Evolutionary conservation across 2,888 invertebrate species (phyloP), one percentile per base, ranked within the genome.

Genomic region (Chymomyza fuscimana): DNA sequence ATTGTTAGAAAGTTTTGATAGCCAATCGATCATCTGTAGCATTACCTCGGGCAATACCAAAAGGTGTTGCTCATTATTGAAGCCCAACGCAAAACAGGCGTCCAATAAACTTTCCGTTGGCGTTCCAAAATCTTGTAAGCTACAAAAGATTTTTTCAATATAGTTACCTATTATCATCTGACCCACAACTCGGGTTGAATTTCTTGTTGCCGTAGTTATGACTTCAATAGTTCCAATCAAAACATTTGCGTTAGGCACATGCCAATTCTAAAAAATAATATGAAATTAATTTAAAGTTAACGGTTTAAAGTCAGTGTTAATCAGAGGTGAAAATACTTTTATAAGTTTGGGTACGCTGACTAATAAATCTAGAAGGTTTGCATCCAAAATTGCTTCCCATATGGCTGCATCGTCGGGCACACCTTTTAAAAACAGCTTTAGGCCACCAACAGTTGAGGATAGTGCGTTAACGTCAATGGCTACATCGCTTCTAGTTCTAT

Each of bases 21-120:
- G 80, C 93, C 93, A 93, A 73, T 92, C 90, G 59, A 94, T 89
- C 69, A 94, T 81, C 80, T 93, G 91, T 36, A 92, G 81, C 54
- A 93, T 91, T n/a, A 93, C 92, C 78, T 93, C 93, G 0, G 92
- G 91, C 81, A 93, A 82, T 74, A 92, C 86, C 40, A 91, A 72
- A 36, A 84, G 29, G 9, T 82, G 80, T 16, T 70, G 74, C 54
- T 81, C 81, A 6, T 89, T 89, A 79, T 92, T 89, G 78, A 90
- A 92, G 22, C 93, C 93, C 90, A 94, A 85, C 72, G 90, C 89
- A 65, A 93, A 91, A 50, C 93, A 91, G 32, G 92, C 90, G 56
- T 92, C 90, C 6, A 94, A 79, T 10, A 94, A 79, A 19, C 90
- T 89, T 70, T 89, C 83, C 0, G 93, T 90, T 0, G 93, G 93